Evolutionary conservation across 2,888 invertebrate species (phyloP).

Genomic region (Aelia acuminata): DNA sequence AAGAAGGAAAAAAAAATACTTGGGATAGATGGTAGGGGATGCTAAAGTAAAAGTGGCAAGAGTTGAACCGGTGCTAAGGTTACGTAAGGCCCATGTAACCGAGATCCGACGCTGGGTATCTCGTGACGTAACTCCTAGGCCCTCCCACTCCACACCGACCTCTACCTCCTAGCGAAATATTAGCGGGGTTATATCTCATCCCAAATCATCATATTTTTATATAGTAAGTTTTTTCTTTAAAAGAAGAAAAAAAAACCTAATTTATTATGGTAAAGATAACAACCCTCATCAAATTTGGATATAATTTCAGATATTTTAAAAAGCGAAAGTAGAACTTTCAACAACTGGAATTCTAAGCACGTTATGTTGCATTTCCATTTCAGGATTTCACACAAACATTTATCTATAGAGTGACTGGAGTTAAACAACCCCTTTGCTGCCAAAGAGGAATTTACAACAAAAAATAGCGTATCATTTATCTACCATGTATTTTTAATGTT

Average conservation of each 20-base stretch:
- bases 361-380: neutral
- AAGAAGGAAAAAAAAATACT: neutral
- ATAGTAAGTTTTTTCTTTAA: neutral
- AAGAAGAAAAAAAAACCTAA: neutral
- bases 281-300: neutral
- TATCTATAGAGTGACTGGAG: neutral
- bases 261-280: neutral
- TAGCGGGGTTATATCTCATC: neutral
- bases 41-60: slow-evolving; percentile 47
- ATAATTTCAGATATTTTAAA: neutral
- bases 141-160: neutral
- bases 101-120: slow-evolving; percentile 4
- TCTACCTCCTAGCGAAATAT: neutral
- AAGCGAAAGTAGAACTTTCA: neutral
- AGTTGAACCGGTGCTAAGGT: slow-evolving; percentile 28
- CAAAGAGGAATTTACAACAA: no score
- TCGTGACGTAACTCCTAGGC: neutral
- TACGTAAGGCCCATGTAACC: slow-evolving; percentile 35
- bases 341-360: neutral
- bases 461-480: no score
- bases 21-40: neutral
- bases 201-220: neutral
- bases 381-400: neutral
- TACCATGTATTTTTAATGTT: no score
- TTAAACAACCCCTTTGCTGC: no score